phyloP scores from a whole-genome alignment of 2,797 vertebrate genomes.

The Myiotriccus ornatus region DNA sequence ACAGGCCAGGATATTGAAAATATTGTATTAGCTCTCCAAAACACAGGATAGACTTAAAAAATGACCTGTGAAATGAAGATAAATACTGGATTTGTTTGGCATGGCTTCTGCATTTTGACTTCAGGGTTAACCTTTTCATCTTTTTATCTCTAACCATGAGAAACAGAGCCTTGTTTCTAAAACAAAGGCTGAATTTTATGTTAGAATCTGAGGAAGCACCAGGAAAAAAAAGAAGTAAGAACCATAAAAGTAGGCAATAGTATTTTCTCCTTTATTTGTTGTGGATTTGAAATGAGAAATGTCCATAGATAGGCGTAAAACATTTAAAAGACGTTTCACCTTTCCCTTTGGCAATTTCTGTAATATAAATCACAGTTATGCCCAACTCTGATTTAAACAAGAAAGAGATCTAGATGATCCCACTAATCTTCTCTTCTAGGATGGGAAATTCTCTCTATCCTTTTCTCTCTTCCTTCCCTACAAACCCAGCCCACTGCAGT shows the following conservation, averaged over 20 bases:
- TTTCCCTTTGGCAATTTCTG: background rate
- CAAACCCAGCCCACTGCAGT: background rate
- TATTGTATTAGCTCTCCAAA: background rate
- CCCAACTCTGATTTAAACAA: background rate
- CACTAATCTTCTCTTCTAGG: background rate
- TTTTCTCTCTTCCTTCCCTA: background rate
- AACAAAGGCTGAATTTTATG: background rate
- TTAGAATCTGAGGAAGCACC: background rate
- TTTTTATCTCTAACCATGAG: background rate
- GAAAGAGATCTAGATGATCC: background rate
- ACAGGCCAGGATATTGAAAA: background rate
- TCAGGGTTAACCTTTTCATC: background rate
- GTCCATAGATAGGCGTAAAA: background rate
- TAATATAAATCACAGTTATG: background rate
- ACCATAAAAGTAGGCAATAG: background rate
- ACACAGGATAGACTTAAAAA: background rate
- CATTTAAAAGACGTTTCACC: background rate
- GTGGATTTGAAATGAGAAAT: background rate
- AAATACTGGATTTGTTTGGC: background rate
- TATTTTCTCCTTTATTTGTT: background rate
- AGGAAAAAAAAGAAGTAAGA: background rate
- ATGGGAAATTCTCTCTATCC: background rate
- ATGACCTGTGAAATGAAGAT: background rate
- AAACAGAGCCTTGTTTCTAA: background rate
- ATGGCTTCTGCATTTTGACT: background rate